Base-by-base conservation (phyloP, 1,140 invertebrate species). In the Lepidotrigona ventralis region DNA sequence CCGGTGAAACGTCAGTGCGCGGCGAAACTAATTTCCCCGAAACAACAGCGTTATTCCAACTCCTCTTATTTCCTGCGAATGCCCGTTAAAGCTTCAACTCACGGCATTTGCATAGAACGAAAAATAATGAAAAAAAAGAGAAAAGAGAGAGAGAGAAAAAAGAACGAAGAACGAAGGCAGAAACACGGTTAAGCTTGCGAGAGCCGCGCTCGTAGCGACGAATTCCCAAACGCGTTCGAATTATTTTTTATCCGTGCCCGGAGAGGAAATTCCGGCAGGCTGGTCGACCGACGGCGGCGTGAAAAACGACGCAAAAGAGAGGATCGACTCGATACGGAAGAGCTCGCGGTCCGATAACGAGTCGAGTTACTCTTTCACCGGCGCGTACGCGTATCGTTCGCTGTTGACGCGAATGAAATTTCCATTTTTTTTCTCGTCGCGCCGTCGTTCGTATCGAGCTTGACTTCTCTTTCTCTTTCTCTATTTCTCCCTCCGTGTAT, bases 401-500 rank as follows among this genome's bases (percentile, higher is more conserved):
- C 46, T 46, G 79, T 81, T 64, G 56, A 88, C 89, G 81, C 87
- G 88, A 90, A 90, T 88, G 86, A 91, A 91, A 92, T 91, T 92
- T 90, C 86, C 90, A 91, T 73, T 89, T 91, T 91, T 33, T 90
- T 86, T 46, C 84, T 85, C 85, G 83, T 84, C 56, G 39, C 15
- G 58, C 17, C 77, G 23, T 53, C 79, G 58, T 69, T 46, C 39
- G 39, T 46, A 46, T 46, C 39, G 39, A 46, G 39, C 39, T 46
- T 46, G 39, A 46, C 6, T 46, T 46, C 39, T 46, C 39, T 46
- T 0, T 39, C 6, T 39, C 6, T 39, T 0, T 39, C 39, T 39
- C 39, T 39, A 4, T 39, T 5, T 39, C 39, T 39, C 39, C 39
- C 39, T 46, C 6, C 0, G 39, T 46, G 39, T 46, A 8, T 46